Evolutionary conservation across 1,140 invertebrate species (phyloP), one percentile per base, ranked within the genome.

Genomic region (Drosophila mojavensis): DNA sequence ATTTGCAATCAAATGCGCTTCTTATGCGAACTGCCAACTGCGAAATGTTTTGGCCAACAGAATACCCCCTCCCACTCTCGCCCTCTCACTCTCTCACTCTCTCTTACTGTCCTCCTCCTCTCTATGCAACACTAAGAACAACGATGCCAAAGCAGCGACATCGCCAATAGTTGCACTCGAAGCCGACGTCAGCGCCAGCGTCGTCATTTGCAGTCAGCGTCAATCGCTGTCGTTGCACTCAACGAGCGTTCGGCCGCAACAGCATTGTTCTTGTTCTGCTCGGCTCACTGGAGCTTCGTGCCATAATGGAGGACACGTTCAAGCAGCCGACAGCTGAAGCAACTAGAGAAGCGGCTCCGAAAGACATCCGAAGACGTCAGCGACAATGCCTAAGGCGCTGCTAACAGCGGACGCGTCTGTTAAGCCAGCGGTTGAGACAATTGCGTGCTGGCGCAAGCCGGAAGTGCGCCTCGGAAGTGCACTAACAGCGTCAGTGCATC

Each of bases 1-100:
- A 78, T 75, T 81, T 90, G 80, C 85, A 84, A 77, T 72, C 65
- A 79, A 90, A 70, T 88, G 85, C 80, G 77, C 73, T 89, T 84
- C 84, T 90, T 88, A 68, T 70, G 72, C 76, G 83, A 62, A 71
- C 68, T 81, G 74, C 79, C 62, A 55, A 66, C 15, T 72, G 67
- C 77, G 48, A 74, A 76, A 33, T 78, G 65, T 63, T 64, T 56
- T 33, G 24, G n/a, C 33, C 48, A 28, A 2, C 55, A 26, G 36
- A n/a, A 15, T 24, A 36, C 7, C 5, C 4, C 4, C 4, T 28
- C 10, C 48, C 48, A 3, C 13, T 39, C 10, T 33, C 41, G 3
- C 41, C 5, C 20, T 0, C 48, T 0, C 7, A 0, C 9, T 13
- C 20, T n/a, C 13, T 6, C 39, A 7, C 50, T n/a, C 20, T 24